These are phyloP conservation scores for Monochamus saltuarius DNA, from an alignment of 1,140 invertebrate species.

Conservation along the genomic window DNA sequence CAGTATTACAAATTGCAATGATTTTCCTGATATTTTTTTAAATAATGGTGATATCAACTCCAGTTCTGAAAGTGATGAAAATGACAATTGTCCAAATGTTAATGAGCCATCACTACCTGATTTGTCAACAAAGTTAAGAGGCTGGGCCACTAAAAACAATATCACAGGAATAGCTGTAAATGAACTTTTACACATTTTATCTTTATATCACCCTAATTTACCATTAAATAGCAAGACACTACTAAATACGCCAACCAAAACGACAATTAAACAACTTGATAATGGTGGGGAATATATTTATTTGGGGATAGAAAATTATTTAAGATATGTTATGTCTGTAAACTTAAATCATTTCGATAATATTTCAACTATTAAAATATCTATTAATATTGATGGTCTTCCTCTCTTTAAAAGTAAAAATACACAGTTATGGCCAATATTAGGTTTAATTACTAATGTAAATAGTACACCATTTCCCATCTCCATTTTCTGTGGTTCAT, in stretches of 20 bases:
- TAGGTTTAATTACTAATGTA: slow-evolving; percentile 31
- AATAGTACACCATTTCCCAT: slow-evolving; percentile 29
- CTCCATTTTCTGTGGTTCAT: slow-evolving; percentile 31
- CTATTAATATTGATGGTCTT: slow-evolving; percentile 39
- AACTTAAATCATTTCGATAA: too few relatives aligned
- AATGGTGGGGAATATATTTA: not conserved
- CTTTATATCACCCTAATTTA: not conserved
- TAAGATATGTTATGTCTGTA: not conserved
- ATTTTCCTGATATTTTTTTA: too few relatives aligned
- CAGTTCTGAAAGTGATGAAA: too few relatives aligned
- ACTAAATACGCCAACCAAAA: not conserved
- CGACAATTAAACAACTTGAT: not conserved
- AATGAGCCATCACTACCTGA: too few relatives aligned
- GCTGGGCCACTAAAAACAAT: not conserved
- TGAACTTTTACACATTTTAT: not conserved
- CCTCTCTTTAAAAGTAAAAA: slow-evolving; percentile 21
- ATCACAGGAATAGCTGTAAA: not conserved
- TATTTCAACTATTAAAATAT: not conserved
- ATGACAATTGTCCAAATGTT: too few relatives aligned
- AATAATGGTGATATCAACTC: too few relatives aligned
- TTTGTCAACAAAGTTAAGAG: too few relatives aligned
- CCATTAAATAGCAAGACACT: not conserved
- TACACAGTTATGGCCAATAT: slow-evolving; percentile 27
- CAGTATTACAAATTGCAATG: too few relatives aligned
- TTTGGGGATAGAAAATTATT: not conserved